Evolutionary conservation across 2,888 invertebrate species (phyloP), one percentile per base, ranked within the genome.

Genomic region (Pristionchus entomophagus): DNA sequence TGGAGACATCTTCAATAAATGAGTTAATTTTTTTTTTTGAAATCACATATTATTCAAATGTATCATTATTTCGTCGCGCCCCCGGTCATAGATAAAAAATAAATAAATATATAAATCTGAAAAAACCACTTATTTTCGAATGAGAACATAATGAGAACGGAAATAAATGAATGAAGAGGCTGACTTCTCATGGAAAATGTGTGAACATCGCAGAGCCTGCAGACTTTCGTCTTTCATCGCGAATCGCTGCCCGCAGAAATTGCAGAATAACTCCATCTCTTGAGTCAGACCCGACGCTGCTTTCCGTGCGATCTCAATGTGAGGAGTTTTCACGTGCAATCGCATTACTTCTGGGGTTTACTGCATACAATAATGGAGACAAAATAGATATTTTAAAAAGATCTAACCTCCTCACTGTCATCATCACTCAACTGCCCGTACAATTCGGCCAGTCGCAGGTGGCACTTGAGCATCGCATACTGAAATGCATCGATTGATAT

Each of bases 181-280:
- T 86, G n/a, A 91, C 90, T 90, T 90, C 86, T 93, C 93, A 83
- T 93, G 93, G 83, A 93, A 93, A 65, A 93, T 93, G 81, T 93
- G 93, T 5, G 93, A 93, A 85, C 93, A 93, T 19, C 92, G 87
- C 29, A 93, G 88, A n/a, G 93, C 93, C 87, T 93, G 93, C n/a
- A 93, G 88, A 26, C 90, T 89, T 59, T 92, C 93, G 77, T 93
- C 92, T 65, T 89, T 90, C 38, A 89, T 84, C 5, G 91, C 93
- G 80, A 91, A 93, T 80, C 94, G 86, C 86, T 94, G 94, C 17
- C 94, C 94, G 89, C 94, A 94, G 77, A 94, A 94, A 29, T 94
- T 94, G 91, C 94, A 94, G 87, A 94, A 94, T 26, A 94, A 90
- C 85, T 94, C 94, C 93, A 94, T 93, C 88, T 94, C 94, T 85